These are phyloP conservation scores for Ctenomys sociabilis DNA, from an alignment of 2,113 vertebrate genomes.

Conservation along the genomic window DNA sequence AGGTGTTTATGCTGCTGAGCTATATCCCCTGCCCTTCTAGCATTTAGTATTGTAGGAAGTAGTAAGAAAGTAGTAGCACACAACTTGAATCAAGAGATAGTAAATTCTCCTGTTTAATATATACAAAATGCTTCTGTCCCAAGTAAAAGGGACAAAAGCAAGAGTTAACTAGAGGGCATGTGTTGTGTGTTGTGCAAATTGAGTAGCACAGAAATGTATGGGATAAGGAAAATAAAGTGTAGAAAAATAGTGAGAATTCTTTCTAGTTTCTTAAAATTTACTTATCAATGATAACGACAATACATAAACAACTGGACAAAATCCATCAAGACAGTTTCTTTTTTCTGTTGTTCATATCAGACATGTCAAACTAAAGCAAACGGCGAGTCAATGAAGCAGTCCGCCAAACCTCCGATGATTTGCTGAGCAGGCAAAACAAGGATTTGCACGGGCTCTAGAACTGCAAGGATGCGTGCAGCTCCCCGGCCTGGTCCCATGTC, in stretches of 20 bases:
- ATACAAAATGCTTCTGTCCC: slow-evolving; percentile 38
- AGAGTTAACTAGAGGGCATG: neutral
- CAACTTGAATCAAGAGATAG: slow-evolving; percentile 32
- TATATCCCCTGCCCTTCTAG: too few relatives aligned
- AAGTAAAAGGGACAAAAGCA: neutral
- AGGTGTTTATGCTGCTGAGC: too few relatives aligned
- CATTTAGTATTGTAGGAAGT: slow-evolving; percentile 48
- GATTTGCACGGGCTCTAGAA: neutral
- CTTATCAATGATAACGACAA: neutral
- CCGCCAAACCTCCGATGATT: neutral
- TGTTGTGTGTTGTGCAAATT: neutral
- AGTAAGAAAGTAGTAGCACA: neutral
- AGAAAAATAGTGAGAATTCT: slow-evolving; percentile 32
- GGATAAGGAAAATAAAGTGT: neutral
- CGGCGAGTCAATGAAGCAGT: neutral
- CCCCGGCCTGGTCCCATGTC: neutral
- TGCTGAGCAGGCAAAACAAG: neutral
- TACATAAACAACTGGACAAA: neutral
- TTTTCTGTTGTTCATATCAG: neutral
- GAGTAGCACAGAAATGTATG: neutral
- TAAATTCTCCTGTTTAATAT: slow-evolving; percentile 19
- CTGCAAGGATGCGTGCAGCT: neutral
- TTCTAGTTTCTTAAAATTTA: slow-evolving; percentile 26
- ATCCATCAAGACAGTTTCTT: neutral
- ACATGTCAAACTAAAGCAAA: neutral